Percentiles rank a stretch among this genome's conserved stretches.
Conservation (phyloP, 2,888 invertebrate species). For the Pherbina coryleti region DNA sequence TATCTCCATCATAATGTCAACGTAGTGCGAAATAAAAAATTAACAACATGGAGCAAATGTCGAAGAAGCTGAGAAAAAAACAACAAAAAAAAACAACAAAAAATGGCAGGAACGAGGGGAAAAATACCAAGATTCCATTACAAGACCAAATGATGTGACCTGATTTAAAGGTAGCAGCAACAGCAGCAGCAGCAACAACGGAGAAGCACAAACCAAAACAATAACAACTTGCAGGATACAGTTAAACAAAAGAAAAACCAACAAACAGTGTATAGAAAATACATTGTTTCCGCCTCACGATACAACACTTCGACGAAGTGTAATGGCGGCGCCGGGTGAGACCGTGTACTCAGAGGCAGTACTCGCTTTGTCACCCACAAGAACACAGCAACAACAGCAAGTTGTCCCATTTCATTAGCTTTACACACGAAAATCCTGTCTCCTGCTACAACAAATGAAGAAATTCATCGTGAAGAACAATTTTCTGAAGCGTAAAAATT, state of each 20-base stretch:
- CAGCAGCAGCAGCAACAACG: background rate
- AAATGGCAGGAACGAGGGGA: background rate
- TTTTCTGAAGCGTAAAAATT: conserved; percentile 6
- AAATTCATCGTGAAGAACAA: background rate
- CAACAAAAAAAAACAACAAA: background rate
- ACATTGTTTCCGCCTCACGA: conserved; percentile 8
- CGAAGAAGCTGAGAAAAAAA: background rate
- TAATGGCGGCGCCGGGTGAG: background rate
- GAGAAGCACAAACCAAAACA: background rate
- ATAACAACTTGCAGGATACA: background rate
- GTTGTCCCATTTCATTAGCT: conserved; percentile 23
- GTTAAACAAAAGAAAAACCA: background rate
- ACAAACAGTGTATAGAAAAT: background rate
- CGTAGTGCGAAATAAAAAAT: background rate
- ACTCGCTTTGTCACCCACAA: background rate
- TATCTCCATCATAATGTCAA: conserved; percentile 31
- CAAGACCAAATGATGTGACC: conserved; percentile 27
- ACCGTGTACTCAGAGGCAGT: background rate
- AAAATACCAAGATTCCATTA: background rate
- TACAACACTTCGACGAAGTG: conserved; percentile 1
- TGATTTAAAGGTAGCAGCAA: conserved; percentile 16
- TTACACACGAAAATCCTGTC: conserved; percentile 18
- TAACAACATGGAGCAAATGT: background rate
- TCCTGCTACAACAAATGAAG: background rate
- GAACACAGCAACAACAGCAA: background rate